A percentile compares a stretch with the other conserved stretches of the same genome.
Conservation (phyloP, 2,888 invertebrate genomes). For the Polyommatus icarus region DNA sequence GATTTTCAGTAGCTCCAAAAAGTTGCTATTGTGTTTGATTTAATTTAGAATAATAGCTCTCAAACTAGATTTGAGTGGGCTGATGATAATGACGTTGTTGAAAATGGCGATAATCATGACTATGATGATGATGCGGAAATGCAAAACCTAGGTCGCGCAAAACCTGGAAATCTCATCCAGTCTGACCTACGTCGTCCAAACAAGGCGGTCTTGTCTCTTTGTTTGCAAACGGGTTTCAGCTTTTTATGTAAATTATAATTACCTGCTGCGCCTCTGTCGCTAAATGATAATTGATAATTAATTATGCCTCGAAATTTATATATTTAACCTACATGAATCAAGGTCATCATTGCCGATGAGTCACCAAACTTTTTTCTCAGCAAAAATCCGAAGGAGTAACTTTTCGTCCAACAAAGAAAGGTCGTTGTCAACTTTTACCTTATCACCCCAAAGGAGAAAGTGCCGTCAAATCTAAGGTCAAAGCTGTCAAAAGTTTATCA, state of each 20-base stretch:
- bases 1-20: too few species aligned
- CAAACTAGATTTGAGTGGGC: too few species aligned
- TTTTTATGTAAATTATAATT: constrained; percentile 5
- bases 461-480: neutral
- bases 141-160: neutral
- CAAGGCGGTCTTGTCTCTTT: neutral
- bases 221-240: neutral
- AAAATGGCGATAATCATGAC: neutral
- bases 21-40: too few species aligned
- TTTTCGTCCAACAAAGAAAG: neutral
- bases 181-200: constrained; percentile 12
- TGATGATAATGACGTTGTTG: too few species aligned
- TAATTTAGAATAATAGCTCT: too few species aligned
- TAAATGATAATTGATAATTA: neutral
- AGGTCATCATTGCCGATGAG: neutral
- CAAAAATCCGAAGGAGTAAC: neutral
- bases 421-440: neutral
- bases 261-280: neutral
- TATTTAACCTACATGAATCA: constrained; percentile 3
- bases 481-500: neutral
- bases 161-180: constrained; percentile 10
- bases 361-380: neutral
- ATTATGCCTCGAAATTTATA: neutral
- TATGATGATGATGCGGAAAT: constrained; percentile 4
- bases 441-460: neutral